Evolutionary conservation across 2,113 vertebrate species (phyloP), one percentile per base, ranked within the genome.

Genomic region (Campylomormyrus numenius): DNA sequence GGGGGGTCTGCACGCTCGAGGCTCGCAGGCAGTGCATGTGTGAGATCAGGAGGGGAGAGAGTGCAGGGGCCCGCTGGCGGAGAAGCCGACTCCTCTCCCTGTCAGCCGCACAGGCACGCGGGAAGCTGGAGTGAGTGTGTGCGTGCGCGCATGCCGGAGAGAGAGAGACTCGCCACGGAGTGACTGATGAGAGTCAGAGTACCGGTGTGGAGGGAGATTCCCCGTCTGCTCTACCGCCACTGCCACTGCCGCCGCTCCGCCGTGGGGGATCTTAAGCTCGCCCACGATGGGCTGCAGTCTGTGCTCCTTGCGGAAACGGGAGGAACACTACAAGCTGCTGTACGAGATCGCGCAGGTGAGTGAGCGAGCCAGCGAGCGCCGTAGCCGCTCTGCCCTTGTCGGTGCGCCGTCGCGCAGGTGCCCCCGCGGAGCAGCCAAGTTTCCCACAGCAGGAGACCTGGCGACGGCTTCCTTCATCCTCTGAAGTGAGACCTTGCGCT

Each of bases 271-370:
- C 96, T 95, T 95, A 94, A 96, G 96, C 96, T 96, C 95, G 94
- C 95, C 95, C 97, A 98, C 96, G 95, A 99, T 99, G 98, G 98
- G 98, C 97, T 99, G 98, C 96, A 99, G 98, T 97, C 96, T 99
- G 95, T 99, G 98, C 96, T 97, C 97, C 96, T 97, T 99, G 95
- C 98, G 98, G 97, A 98, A 98, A 96, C 97, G 97, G 96, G 98
- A 99, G 94, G 98, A 99, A 93, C 98, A 98, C 96, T 99, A 99
- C 96, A 98, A 97, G 97, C 97, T 99, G 96, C 98, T 99, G 70
- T 99, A 99, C 93, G 98, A 99, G 97, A 98, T 99, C 93, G 97
- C 97, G 93, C 98, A 99, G 98, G 98, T 99, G 95, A 98, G 98
- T 58, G 66, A 21, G 8, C 3, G 48, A 17, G 70, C 52, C 3